Base-by-base conservation (phyloP, 2,888 invertebrate genomes). In the Rhagonycha fulva region DNA sequence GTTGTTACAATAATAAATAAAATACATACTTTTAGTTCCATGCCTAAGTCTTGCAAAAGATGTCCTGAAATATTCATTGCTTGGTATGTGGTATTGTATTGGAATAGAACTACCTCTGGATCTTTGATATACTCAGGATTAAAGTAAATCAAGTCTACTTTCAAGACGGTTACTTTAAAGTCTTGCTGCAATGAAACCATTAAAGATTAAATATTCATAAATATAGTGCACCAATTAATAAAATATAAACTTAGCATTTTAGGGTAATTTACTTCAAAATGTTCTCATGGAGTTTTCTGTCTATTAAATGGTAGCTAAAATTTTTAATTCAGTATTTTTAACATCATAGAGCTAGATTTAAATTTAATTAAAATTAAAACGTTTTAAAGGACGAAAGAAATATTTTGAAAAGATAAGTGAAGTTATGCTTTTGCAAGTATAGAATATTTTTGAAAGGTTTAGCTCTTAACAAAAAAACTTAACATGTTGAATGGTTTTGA, bases 51-150 rank as follows among this genome's bases (percentile, higher is more conserved):
- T 67, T 77, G 62, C 23, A 77, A 23, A 4, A 77, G 69, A 10
- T 60, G 19, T 28, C 77, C 74, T n/a, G 77, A 75, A 7, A 32
- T 60, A 62, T 74, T 77, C 12, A 77, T 63, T 5, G 71, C 77
- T 67, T 77, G 77, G 62, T 77, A 63, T 1, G 72, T 72, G 2
- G 30, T n/a, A 75, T 77, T 77, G 14, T 69, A 77, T 63, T 77
- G 74, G 23, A 77, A 77, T 14, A 77, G 11, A 7, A 5, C 7
- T 5, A 26, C 14, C 11, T 14, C 9, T 19, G 74, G 72, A 19
- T 77, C 69, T 32, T 62, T 14, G 19, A 77, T 72, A 26, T 14
- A 75, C 4, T 77, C 75, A 24, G 71, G 68, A 62, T 77, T 77
- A 24, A n/a, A 72, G 9, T 32, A 67, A 26, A 74, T 24, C 26